Evolutionary conservation across 2,888 invertebrate genomes (phyloP).

Genomic region (Sussaba pulchella): DNA sequence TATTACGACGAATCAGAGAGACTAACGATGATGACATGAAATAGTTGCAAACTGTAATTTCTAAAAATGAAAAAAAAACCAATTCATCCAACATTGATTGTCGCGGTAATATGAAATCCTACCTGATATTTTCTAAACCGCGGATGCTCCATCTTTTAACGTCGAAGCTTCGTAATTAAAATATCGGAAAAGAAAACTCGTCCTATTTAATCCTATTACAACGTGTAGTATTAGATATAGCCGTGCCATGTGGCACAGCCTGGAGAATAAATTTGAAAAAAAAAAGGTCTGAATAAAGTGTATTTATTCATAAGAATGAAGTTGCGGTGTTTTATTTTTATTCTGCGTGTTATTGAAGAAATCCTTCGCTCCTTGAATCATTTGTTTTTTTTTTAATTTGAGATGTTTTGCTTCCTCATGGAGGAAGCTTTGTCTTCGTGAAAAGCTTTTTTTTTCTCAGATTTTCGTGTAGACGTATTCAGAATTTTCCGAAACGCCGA

Average conservation of each 20-base stretch:
- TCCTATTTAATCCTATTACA: slow-evolving; percentile 66
- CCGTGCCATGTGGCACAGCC: slow-evolving; percentile 63
- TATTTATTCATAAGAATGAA: slow-evolving; percentile 61
- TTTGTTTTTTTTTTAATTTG: neutral
- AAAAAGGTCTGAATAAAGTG: slow-evolving; percentile 58
- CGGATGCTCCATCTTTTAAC: slow-evolving; percentile 64
- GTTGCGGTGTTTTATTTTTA: slow-evolving; percentile 1
- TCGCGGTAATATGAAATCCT: slow-evolving; percentile 56
- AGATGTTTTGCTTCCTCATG: too few relatives aligned
- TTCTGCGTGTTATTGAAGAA: neutral
- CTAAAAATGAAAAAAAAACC: slow-evolving; percentile 40
- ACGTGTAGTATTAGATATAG: slow-evolving; percentile 63
- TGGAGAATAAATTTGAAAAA: slow-evolving; percentile 65
- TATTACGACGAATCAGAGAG: slow-evolving; percentile 35
- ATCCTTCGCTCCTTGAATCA: neutral
- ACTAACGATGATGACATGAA: slow-evolving; percentile 53
- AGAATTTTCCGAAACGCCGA: too few relatives aligned
- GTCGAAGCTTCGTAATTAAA: slow-evolving; percentile 64
- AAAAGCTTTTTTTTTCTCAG: too few relatives aligned
- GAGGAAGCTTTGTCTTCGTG: too few relatives aligned
- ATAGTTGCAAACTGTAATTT: slow-evolving; percentile 61
- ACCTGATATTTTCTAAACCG: slow-evolving; percentile 55
- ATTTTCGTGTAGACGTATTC: too few relatives aligned
- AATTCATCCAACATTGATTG: slow-evolving; percentile 48
- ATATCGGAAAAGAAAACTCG: slow-evolving; percentile 55